A percentile compares a stretch with the other conserved stretches of the same genome.
Conservation (phyloP, 2,797 vertebrate species). For the Microctenopoma lineatum region DNA sequence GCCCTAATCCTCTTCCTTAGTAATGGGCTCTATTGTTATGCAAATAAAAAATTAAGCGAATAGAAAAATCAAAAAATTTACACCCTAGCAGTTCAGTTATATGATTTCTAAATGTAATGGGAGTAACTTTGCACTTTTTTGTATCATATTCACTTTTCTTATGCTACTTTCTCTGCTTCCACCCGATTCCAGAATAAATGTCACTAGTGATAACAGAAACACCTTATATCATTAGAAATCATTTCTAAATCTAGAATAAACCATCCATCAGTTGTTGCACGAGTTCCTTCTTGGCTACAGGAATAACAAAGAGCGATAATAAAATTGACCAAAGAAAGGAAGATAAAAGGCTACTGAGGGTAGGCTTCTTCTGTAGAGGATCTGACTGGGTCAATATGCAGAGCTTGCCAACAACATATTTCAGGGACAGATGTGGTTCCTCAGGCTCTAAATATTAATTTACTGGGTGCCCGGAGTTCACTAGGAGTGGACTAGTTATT, state of each 20-base stretch:
- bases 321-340: not conserved
- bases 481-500: conserved; percentile 1
- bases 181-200: conserved; percentile 14
- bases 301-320: not conserved
- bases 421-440: conserved; percentile 14
- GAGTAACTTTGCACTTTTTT: conserved; percentile 17
- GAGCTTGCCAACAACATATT: conserved; percentile 1
- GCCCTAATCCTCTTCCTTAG: too few species aligned
- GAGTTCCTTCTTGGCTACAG: not conserved
- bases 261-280: conserved; percentile 4
- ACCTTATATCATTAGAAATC: not conserved
- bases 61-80: conserved; percentile 35
- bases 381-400: conserved; percentile 5
- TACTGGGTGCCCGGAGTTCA: not conserved
- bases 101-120: conserved; percentile 35
- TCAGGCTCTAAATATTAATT: conserved; percentile 30
- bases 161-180: not conserved
- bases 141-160: conserved; percentile 12
- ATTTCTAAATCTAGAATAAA: not conserved
- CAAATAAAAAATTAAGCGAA: conserved; percentile 35
- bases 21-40: conserved; percentile 56
- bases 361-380: conserved; percentile 2
- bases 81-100: conserved; percentile 45
- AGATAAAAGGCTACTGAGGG: not conserved
- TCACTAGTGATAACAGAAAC: not conserved